These are phyloP conservation scores for Leptinotarsa peninsularis DNA, from an alignment of 2,888 invertebrate species.

Conservation along the genomic window DNA sequence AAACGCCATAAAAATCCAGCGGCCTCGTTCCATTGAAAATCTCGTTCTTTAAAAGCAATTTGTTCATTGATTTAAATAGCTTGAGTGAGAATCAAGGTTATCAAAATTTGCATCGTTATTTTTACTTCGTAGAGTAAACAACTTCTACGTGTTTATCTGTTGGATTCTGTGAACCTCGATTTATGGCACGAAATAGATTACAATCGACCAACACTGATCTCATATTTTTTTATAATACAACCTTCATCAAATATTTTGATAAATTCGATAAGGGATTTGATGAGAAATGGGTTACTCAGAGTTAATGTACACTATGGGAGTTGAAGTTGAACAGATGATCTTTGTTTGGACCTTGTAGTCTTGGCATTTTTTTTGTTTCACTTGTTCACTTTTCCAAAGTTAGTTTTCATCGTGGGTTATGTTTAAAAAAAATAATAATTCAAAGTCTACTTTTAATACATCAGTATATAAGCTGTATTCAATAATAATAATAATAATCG, in stretches of 20 bases:
- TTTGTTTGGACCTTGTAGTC: no score
- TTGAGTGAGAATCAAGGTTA: slow-evolving; percentile 19
- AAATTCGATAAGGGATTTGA: slow-evolving; percentile 4
- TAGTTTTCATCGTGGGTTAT: no score
- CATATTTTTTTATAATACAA: slow-evolving; percentile 3
- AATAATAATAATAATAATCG: no score
- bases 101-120: slow-evolving; percentile 21
- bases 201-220: slow-evolving; percentile 4
- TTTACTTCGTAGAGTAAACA: slow-evolving; percentile 13
- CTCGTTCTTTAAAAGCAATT: slow-evolving; percentile 4
- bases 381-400: no score
- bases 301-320: not conserved
- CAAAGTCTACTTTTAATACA: no score
- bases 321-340: not conserved
- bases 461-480: no score
- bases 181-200: not conserved
- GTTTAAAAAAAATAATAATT: no score
- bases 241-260: slow-evolving; percentile 11
- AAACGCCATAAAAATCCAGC: not conserved
- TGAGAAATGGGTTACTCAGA: not conserved
- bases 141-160: slow-evolving; percentile 10
- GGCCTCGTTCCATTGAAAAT: not conserved
- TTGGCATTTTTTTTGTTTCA: no score
- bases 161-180: slow-evolving; percentile 5
- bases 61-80: slow-evolving; percentile 19